Percentiles rank a stretch among this genome's conserved stretches.
phyloP scores from a whole-genome alignment of 23 tunicate species.

The Corella eumyota region DNA sequence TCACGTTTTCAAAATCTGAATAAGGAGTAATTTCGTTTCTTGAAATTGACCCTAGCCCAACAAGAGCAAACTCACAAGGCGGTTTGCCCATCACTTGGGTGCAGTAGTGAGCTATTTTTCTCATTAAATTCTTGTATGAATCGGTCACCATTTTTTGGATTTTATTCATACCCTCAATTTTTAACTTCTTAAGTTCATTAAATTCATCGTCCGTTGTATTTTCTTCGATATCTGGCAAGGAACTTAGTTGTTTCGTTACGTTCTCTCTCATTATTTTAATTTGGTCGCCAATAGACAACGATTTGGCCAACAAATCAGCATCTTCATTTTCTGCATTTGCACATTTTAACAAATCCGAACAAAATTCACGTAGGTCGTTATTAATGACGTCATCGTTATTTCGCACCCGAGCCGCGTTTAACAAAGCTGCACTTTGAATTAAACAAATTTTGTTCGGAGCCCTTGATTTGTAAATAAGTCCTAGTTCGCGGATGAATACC shows the following conservation, averaged over 20 bases:
- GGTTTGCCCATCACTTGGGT: constrained; percentile 5
- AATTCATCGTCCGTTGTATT: background rate
- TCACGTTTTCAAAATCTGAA: constrained; percentile 34
- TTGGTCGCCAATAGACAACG: background rate
- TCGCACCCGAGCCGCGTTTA: background rate
- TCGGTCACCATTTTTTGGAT: background rate
- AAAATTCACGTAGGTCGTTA: background rate
- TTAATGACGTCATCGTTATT: background rate
- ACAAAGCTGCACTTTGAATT: no score
- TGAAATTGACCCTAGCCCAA: constrained; percentile 27
- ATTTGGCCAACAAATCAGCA: background rate
- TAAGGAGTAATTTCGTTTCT: constrained; percentile 24
- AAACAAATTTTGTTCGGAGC: no score
- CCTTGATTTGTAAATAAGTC: no score
- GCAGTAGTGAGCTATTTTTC: constrained; percentile 3
- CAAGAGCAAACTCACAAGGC: constrained; percentile 19
- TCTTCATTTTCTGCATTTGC: background rate
- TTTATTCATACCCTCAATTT: background rate
- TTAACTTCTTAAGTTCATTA: background rate
- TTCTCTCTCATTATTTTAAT: background rate
- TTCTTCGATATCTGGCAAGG: background rate
- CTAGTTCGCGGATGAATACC: background rate
- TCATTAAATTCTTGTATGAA: constrained; percentile 1
- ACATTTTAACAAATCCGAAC: background rate
- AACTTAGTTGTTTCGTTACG: background rate